Evolutionary conservation across 1,140 invertebrate species (phyloP), one percentile per base, ranked within the genome.

Genomic region (Drosophila littoralis): DNA sequence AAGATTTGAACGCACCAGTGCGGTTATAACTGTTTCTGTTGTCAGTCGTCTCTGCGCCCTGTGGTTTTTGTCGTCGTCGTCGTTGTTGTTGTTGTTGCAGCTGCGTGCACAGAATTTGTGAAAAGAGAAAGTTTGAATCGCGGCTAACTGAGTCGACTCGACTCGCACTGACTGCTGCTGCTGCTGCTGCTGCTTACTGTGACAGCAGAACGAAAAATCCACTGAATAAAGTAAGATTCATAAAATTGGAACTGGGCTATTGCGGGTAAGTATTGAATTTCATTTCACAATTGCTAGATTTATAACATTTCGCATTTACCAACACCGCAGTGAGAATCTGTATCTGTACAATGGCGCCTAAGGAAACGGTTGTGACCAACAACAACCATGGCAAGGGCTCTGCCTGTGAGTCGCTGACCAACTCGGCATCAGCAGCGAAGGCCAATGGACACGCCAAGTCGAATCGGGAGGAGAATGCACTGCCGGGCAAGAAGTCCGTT

Each of bases 401-500:
- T 32, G 43, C 9, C 7, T 60, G 8, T 15, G 42, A 45, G 13
- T 15, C 13, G 13, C n/a, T 43, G 12, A 15, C 8, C 1, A 15
- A 45, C 13, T 45, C 42, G 2, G 40, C 5, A 12, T 28, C 17
- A 8, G 9, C 45, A 48, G 6, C 3, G 12, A 66, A 50, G n/a
- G 12, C 22, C 42, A 67, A 51, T 35, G 40, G 15, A 10, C 60
- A 58, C 61, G 69, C n/a, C 35, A 60, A 35, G 22, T 9, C 12
- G 0, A 43, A 22, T 7, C 7, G 9, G 8, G 76, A 84, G 13
- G 57, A n/a, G 7, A 91, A 90, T 36, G 42, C 43, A 3, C 33
- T 91, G 60, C 86, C 86, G 7, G 59, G 66, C 10, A 75, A 94
- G 63, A 97, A 97, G 90, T 97, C 95, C 67, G 90, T 96, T n/a